These are phyloP conservation scores for Lucifuga dentata DNA, from an alignment of 2,113 vertebrate species.

Conservation along the genomic window DNA sequence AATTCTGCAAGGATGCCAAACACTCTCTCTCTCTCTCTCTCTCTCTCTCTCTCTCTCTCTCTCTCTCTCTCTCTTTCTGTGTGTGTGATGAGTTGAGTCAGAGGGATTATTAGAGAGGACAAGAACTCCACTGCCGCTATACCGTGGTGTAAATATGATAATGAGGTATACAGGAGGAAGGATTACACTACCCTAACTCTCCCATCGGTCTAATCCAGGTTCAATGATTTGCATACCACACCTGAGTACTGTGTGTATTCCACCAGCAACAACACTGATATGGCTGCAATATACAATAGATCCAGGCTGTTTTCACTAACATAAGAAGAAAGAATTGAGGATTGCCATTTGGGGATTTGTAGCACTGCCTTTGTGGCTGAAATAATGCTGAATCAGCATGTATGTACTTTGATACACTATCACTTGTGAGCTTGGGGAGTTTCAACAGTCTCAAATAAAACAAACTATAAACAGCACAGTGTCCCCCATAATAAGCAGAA, in stretches of 20 bases:
- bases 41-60: conserved; percentile 1
- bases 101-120: conserved; percentile 68
- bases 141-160: conserved; percentile 66
- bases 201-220: conserved; percentile 72
- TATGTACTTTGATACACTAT: conserved; percentile 22
- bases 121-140: conserved; percentile 25
- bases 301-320: conserved; percentile 54
- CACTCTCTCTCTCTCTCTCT: background rate
- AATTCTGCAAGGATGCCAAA: conserved; percentile 49
- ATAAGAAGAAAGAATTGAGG: conserved; percentile 36
- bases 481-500: conserved; percentile 20
- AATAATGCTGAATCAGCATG: conserved; percentile 66
- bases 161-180: conserved; percentile 69
- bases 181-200: conserved; percentile 70
- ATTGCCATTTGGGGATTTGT: conserved; percentile 52
- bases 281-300: conserved; percentile 47
- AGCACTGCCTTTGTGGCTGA: conserved; percentile 24
- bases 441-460: conserved; percentile 45
- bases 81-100: conserved; percentile 39
- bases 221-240: conserved; percentile 65
- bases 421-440: conserved; percentile 34
- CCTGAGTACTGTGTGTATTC: conserved; percentile 36
- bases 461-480: conserved; percentile 17
- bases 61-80: conserved; percentile 7
- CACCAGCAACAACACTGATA: conserved; percentile 56